phyloP scores from a whole-genome alignment of 2,888 invertebrate genomes.

The Petrolisthes manimaculis region DNA sequence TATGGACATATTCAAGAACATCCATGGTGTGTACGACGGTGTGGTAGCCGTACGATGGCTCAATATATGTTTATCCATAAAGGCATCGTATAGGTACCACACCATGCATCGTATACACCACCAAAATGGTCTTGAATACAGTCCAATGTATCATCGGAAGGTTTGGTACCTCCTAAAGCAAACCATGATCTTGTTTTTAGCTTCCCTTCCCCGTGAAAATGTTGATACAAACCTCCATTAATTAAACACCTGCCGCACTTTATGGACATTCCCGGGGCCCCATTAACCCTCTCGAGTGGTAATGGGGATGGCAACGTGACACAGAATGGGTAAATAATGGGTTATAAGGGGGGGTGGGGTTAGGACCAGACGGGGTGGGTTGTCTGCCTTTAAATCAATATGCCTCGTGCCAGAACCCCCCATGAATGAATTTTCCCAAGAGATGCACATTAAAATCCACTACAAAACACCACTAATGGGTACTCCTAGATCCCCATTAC shows the following conservation, averaged over 20 bases:
- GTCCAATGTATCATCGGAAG: background rate
- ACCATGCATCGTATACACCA: no score
- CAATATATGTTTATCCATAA: no score
- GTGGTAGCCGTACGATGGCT: no score
- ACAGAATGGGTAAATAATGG: background rate
- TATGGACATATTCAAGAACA: no score
- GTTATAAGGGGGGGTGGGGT: background rate
- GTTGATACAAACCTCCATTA: conserved; percentile 13
- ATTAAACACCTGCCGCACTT: background rate
- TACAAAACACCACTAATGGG: background rate
- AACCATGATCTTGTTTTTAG: conserved; percentile 54
- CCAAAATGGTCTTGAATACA: no score
- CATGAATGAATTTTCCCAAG: conserved; percentile 45
- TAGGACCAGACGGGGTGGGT: background rate
- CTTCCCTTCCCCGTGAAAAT: conserved; percentile 35
- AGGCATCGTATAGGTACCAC: no score
- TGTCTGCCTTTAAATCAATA: conserved; percentile 40
- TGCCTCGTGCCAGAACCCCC: conserved; percentile 26
- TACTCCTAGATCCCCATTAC: background rate
- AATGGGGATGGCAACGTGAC: background rate
- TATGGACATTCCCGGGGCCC: background rate
- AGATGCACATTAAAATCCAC: conserved; percentile 34
- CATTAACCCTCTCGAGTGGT: no score
- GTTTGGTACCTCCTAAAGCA: conserved; percentile 48
- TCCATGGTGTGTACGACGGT: no score